Base-by-base conservation (phyloP, 2,888 invertebrate species). In the Fabriciana adippe region DNA sequence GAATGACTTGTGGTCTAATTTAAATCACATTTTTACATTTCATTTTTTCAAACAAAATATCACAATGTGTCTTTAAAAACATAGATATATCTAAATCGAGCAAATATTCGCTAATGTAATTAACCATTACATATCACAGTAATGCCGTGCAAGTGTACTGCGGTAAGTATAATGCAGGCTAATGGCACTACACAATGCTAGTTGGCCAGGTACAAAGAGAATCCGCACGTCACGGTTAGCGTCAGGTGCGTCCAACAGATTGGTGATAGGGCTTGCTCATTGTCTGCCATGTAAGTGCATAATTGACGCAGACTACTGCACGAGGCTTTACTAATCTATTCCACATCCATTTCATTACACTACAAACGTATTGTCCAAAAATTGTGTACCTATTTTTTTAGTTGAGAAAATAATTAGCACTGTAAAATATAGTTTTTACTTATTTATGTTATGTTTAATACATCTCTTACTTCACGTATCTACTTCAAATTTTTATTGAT, bases 181-280 rank as follows among this genome's bases (percentile, higher is more conserved):
- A 67, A 67, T 67, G 55, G 60, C 53, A 64, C 53, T 63, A 67
- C 75, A 71, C 64, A 68, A 64, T 56, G 56, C 57, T 64, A 66
- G 72, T 65, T 64, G 64, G 53, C 56, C 61, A 51, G 67, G 71
- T 78, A 89, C 87, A 89, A 88, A 89, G 89, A 83, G 86, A 82
- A 82, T 82, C 75, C 77, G 74, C 82, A 81, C 84, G 86, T 86
- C 84, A 82, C 74, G 73, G 74, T 74, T 73, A 77, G 75, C 81
- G 83, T 79, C 88, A 87, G 85, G 82, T 87, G 85, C 78, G 74
- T 72, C 79, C 78, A 81, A 80, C 85, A 84, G 85, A 82, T 81
- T 82, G 82, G 78, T 79, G 79, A 85, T 83, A 81, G 81, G 77
- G 80, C 80, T 73, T 77, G 83, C 84, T 84, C 81, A 88, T 88